Percentiles rank a stretch among this genome's conserved stretches.
phyloP scores from a whole-genome alignment of 2,113 vertebrate species.

The Phocoena phocoena region DNA sequence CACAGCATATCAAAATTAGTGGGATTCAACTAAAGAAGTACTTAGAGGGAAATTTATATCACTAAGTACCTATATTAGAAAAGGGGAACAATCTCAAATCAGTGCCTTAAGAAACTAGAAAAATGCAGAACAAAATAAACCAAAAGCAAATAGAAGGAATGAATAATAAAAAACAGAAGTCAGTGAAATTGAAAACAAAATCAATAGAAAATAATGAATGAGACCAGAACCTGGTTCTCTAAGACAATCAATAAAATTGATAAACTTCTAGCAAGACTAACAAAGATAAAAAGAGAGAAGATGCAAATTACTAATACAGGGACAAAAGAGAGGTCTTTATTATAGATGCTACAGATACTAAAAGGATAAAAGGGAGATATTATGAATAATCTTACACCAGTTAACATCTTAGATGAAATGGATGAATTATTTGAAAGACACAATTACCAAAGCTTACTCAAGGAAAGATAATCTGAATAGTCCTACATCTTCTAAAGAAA shows the following conservation, averaged over 20 bases:
- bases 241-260: neutral
- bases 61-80: neutral
- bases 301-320: neutral
- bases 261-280: neutral
- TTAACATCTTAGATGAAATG: neutral
- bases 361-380: neutral
- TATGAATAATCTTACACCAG: neutral
- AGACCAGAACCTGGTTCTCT: neutral
- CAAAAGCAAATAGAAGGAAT: neutral
- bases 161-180: neutral
- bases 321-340: neutral
- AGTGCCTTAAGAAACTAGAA: neutral
- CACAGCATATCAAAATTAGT: neutral
- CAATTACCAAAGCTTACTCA: neutral
- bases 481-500: neutral
- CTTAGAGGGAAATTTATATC: neutral
- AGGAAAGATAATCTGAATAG: neutral
- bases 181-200: conserved; percentile 5
- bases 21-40: neutral
- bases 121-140: neutral
- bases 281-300: conserved; percentile 20
- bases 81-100: neutral
- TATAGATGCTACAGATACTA: neutral
- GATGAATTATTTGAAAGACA: neutral
- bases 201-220: neutral